phyloP scores from a whole-genome alignment of 2,888 invertebrate genomes.

The Ochlodes sylvanus region DNA sequence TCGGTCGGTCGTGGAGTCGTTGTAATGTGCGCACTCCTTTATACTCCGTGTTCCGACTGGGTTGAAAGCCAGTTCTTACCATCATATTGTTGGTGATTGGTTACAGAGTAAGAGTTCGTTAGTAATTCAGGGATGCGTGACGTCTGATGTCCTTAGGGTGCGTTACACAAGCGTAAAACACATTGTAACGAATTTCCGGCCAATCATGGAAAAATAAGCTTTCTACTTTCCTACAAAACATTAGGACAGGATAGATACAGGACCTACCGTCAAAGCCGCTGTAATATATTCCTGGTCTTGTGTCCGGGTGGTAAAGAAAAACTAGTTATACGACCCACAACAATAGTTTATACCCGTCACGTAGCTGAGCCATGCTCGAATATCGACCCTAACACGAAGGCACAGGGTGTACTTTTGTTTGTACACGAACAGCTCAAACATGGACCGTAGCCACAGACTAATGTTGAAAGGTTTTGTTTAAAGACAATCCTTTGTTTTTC shows the following conservation, averaged over 20 bases:
- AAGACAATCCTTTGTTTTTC: slow-evolving; percentile 11
- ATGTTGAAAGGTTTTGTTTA: slow-evolving; percentile 7
- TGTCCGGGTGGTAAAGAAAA: slow-evolving; percentile 10
- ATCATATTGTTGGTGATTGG: too few relatives aligned
- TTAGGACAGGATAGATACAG: slow-evolving; percentile 4
- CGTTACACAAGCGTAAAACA: too few relatives aligned
- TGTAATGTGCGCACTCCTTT: too few relatives aligned
- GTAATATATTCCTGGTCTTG: slow-evolving; percentile 2
- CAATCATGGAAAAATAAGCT: too few relatives aligned
- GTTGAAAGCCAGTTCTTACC: too few relatives aligned
- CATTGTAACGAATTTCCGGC: too few relatives aligned
- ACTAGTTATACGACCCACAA: slow-evolving; percentile 9
- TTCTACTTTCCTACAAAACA: background rate
- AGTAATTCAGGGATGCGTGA: too few relatives aligned
- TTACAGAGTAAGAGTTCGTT: too few relatives aligned
- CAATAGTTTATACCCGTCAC: slow-evolving; percentile 10
- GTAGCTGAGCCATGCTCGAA: background rate
- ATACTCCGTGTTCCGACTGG: too few relatives aligned
- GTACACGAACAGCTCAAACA: background rate
- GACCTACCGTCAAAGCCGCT: background rate
- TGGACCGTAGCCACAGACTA: background rate
- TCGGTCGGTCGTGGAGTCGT: too few relatives aligned
- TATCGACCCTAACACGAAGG: background rate
- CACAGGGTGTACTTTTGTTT: background rate
- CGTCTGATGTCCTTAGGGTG: too few relatives aligned